Conservation (phyloP, 2,888 invertebrate species). For the Oasisia sp. region DNA sequence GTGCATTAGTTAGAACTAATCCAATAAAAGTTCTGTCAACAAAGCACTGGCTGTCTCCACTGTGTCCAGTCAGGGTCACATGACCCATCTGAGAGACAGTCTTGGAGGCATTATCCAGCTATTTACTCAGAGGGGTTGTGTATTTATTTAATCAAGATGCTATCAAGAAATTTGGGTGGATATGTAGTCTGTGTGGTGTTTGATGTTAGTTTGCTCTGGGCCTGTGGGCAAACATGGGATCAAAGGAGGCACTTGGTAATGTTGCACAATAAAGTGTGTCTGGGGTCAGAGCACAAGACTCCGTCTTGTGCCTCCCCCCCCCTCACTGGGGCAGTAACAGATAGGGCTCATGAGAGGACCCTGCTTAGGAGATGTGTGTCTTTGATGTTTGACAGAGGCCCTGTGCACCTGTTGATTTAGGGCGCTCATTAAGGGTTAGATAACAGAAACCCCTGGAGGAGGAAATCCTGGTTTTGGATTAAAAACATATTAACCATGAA, state of each 20-base stretch:
- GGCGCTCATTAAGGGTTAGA: background rate
- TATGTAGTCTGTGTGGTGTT: background rate
- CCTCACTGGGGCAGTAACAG: background rate
- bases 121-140: background rate
- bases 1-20: constrained; percentile 7
- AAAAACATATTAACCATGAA: background rate
- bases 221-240: background rate
- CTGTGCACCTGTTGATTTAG: background rate
- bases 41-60: background rate
- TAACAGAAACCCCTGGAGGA: background rate
- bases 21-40: constrained; percentile 11
- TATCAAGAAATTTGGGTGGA: constrained; percentile 3
- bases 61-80: background rate
- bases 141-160: constrained; percentile 8
- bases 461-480: background rate
- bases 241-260: background rate
- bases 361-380: background rate
- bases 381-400: background rate
- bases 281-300: background rate
- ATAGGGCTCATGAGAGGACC: background rate
- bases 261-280: background rate
- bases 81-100: background rate
- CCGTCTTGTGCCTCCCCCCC: background rate
- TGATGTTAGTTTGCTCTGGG: background rate
- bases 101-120: constrained; percentile 6